Base-by-base conservation (phyloP, 2,888 invertebrate genomes). In the Dione vanillae region DNA sequence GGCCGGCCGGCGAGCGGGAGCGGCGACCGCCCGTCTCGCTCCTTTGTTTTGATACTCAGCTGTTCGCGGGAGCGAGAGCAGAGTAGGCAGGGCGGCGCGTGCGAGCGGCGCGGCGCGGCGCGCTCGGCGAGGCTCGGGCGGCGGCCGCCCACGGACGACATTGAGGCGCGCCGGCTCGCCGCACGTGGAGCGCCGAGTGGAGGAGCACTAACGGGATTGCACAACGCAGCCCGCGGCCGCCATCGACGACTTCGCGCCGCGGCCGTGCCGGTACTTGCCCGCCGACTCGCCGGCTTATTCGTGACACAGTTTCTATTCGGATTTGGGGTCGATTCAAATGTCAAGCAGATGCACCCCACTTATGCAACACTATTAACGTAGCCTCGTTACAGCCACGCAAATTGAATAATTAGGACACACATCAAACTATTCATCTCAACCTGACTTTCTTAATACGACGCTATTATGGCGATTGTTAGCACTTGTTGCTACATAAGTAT, bases 11-110 rank as follows among this genome's bases (percentile, higher is more conserved):
- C 90, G 91, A 92, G 90, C 85, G 86, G 89, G 91, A 89, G 88
- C 88, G 89, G 86, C 88, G 88, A 91, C 90, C 85, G 84, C 85
- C 90, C 88, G 93, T 92, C 91, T 91, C 93, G 82, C 89, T 91
- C 88, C 86, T 92, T 94, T 94, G 94, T 93, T 93, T 92, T 94
- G 93, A 91, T 93, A 91, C 92, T 93, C 93, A 93, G 93, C 93
- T 93, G 92, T 92, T 92, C 82, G 86, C 75, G 82, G 72, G 86
- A 88, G 83, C 76, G 88, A 85, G 88, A 86, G 73, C 77, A 59
- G 72, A 71, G 76, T 75, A 64, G 79, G 81, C 82, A 82, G 81
- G 83, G 83, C 85, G 83, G 84, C 86, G 86, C 76, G 85, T 74
- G 73, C 66, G 77, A 81, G 78, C 43, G 79, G 78, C 80, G 69